Evolutionary conservation across 2,797 vertebrate species (phyloP), one percentile per base, ranked within the genome.

Genomic region (Artibeus lituratus): DNA sequence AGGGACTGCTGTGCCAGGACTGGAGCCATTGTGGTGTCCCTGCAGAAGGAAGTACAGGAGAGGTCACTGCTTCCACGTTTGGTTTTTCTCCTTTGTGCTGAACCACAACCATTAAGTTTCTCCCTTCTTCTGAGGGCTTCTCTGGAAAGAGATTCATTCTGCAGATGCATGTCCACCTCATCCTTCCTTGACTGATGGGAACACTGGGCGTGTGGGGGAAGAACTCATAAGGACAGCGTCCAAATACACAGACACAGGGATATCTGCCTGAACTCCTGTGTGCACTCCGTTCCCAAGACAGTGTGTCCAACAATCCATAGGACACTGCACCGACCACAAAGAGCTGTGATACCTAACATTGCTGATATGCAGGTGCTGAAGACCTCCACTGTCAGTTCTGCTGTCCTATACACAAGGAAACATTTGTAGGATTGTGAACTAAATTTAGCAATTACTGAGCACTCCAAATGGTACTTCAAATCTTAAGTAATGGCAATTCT

Each of bases 201-300:
- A 94, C 73, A 93, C 85, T 29, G 67, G 85, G 51, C 22, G 26
- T 24, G 14, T 19, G 9, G 35, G 39, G 35, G 72, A 85, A 93
- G 95, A 37, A 87, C 74, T 82, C 55, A 86, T 0, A 55, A 51
- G 26, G 39, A 87, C 14, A 90, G 47, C 3, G 85, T 96, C 92
- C 73, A 92, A 67, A 95, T 26, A 93, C 2, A 90, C n/a, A 96
- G 32, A 96, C 44, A 32, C 32, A 92, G 78, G 18, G 37, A 1
- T 4, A 47, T 2, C 0, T 22, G 94, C 85, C 47, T 6, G 11
- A 26, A 76, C 11, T 19, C 47, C 44, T 12, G 21, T 12, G 77
- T 9, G 21, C 29, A 7, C 53, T 67, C 70, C 51, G 69, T 90
- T 70, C 47, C 67, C 24, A 72, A 72, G 57, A 81, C 11, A 42